A percentile compares a stretch with the other conserved stretches of the same genome.
phyloP scores from a whole-genome alignment of 2,888 invertebrate species.

The Aquatica leii region DNA sequence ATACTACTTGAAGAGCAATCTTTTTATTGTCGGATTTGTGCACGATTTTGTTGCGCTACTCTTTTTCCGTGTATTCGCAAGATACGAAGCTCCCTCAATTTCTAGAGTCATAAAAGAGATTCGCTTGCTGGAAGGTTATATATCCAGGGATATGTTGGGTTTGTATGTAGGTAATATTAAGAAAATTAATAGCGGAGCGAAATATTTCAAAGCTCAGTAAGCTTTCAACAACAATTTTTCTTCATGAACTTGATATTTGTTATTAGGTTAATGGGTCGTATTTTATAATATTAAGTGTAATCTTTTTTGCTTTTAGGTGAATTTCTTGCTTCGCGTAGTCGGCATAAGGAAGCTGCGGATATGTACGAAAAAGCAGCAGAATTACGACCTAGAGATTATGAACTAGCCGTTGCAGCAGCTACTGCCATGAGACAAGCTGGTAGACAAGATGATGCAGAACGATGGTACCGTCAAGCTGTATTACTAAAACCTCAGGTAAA shows the following conservation, averaged over 20 bases:
- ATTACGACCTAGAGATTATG: constrained; percentile 80
- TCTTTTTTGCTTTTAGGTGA: constrained; percentile 70
- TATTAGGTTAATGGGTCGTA: constrained; percentile 46
- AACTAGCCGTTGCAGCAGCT: constrained; percentile 86
- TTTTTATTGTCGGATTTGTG: constrained; percentile 52
- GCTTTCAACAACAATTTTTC: constrained; percentile 36
- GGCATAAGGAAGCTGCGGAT: constrained; percentile 83
- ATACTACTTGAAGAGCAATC: constrained; percentile 50
- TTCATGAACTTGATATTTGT: constrained; percentile 40
- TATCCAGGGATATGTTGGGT: constrained; percentile 43
- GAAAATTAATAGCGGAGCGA: constrained; percentile 42
- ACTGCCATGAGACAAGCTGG: constrained; percentile 85
- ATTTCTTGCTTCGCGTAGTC: constrained; percentile 82
- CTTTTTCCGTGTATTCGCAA: constrained; percentile 45
- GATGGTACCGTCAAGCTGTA: constrained; percentile 81
- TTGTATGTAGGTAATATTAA: constrained; percentile 42
- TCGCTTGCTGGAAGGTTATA: constrained; percentile 39
- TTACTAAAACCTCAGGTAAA: constrained; percentile 59
- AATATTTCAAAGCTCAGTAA: constrained; percentile 37
- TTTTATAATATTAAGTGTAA: constrained; percentile 30
- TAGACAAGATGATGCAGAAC: constrained; percentile 82
- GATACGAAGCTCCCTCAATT: constrained; percentile 47
- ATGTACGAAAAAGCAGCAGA: constrained; percentile 82
- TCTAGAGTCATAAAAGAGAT: constrained; percentile 50
- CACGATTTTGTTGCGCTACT: constrained; percentile 41